A percentile compares a stretch with the other conserved stretches of the same genome.
Conservation (phyloP, 2,113 vertebrate species). For the Spilogale gracilis region DNA sequence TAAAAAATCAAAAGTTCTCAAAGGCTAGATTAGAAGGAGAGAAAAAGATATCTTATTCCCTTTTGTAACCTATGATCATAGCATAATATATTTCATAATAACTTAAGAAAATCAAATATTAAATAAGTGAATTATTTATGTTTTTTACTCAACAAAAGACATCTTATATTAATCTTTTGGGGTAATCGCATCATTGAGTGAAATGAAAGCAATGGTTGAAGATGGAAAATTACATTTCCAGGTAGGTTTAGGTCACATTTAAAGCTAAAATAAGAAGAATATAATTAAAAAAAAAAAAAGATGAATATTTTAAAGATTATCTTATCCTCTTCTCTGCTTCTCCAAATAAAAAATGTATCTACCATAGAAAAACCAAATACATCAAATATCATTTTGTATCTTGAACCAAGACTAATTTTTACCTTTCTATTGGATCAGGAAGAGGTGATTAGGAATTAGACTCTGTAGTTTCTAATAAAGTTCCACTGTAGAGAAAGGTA, state of each 20-base stretch:
- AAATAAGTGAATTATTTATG: background rate
- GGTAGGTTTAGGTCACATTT: background rate
- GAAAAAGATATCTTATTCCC: background rate
- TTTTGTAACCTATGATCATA: background rate
- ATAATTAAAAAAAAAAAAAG: background rate
- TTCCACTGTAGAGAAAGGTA: background rate
- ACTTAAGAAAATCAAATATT: background rate
- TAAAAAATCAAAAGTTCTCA: background rate
- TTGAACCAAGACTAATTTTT: background rate
- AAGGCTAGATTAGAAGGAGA: background rate
- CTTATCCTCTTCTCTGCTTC: background rate
- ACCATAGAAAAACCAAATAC: background rate
- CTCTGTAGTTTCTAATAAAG: background rate
- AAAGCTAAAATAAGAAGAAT: background rate
- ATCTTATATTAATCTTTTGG: background rate
- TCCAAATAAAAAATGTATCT: background rate
- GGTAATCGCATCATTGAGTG: background rate
- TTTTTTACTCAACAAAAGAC: background rate
- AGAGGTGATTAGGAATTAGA: background rate
- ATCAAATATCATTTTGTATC: background rate
- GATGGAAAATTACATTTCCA: conserved; percentile 24
- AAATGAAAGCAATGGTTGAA: background rate
- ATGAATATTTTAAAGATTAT: background rate
- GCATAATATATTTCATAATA: conserved; percentile 8
- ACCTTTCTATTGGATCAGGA: background rate